Conservation (phyloP, 2,797 vertebrate genomes). For the Coendou prehensilis region DNA sequence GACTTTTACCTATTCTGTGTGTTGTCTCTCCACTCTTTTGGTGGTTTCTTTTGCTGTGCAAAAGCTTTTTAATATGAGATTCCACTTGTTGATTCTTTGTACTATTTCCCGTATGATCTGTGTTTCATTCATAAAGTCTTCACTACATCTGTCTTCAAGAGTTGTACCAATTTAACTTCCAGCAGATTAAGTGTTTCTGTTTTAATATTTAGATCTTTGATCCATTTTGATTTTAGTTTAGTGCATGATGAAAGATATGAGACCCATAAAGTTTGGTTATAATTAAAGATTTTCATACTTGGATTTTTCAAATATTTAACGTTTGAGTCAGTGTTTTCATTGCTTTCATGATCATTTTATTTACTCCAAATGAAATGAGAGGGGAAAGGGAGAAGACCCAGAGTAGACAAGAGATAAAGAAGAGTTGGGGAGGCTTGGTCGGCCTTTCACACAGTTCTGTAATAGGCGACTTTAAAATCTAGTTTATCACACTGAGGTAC, state of each 20-base stretch:
- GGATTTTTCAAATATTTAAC: conserved; percentile 22
- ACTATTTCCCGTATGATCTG: not conserved
- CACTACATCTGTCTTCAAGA: not conserved
- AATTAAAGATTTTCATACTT: not conserved
- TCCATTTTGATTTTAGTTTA: not conserved
- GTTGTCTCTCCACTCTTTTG: not conserved
- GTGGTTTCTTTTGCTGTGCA: not conserved
- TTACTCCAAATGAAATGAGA: not conserved
- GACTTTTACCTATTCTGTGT: not conserved
- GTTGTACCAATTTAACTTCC: not conserved
- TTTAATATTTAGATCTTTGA: not conserved
- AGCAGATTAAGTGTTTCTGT: not conserved
- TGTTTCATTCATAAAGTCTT: not conserved
- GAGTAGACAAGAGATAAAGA: not conserved
- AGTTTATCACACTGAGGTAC: not conserved
- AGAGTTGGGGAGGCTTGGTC: accelerated
- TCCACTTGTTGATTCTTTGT: not conserved
- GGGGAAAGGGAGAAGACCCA: too few relatives aligned
- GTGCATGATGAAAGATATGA: not conserved
- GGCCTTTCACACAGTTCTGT: not conserved
- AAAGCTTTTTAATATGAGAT: not conserved
- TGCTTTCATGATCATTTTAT: not conserved
- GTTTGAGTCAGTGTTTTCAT: not conserved
- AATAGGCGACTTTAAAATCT: not conserved
- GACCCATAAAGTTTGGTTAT: not conserved